These are phyloP conservation scores for Nephrotoma flavescens DNA, from an alignment of 2,888 invertebrate genomes.

Conservation along the genomic window DNA sequence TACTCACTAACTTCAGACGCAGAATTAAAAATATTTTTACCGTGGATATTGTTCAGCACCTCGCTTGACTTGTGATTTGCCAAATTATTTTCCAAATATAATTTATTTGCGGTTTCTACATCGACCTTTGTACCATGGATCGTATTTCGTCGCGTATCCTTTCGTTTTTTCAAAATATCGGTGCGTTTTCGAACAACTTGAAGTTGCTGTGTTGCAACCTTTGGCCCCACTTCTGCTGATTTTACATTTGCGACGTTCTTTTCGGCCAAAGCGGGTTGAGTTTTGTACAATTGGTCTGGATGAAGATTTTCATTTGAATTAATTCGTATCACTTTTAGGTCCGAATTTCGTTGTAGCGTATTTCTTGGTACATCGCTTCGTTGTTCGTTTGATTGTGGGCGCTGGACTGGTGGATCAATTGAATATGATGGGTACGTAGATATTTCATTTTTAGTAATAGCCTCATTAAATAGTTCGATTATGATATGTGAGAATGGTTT, in stretches of 20 bases:
- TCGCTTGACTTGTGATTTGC: neutral
- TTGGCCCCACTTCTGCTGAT: neutral
- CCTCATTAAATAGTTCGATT: slow-evolving; percentile 43
- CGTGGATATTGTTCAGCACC: neutral
- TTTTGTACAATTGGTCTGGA: neutral
- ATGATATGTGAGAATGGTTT: slow-evolving; percentile 45
- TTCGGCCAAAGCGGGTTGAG: neutral
- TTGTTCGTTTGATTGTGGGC: neutral
- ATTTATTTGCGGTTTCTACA: slow-evolving; percentile 11
- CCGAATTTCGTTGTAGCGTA: neutral
- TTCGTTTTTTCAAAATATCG: slow-evolving; percentile 6
- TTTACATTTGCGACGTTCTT: neutral
- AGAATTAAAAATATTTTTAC: neutral
- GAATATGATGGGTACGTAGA: slow-evolving; percentile 1
- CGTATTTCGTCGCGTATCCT: slow-evolving; percentile 14
- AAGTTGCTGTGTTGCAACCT: neutral
- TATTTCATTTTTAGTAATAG: slow-evolving; percentile 16
- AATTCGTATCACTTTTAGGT: neutral
- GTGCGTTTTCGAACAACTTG: slow-evolving; percentile 9
- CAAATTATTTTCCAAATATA: neutral
- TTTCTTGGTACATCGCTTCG: slow-evolving; percentile 10
- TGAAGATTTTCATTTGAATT: neutral
- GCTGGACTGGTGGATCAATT: neutral
- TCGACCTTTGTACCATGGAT: slow-evolving; percentile 14
- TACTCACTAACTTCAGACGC: neutral